Percentiles rank a stretch among this genome's conserved stretches.
Conservation (phyloP, 2,113 vertebrate genomes). For the Tachuris rubrigastra region DNA sequence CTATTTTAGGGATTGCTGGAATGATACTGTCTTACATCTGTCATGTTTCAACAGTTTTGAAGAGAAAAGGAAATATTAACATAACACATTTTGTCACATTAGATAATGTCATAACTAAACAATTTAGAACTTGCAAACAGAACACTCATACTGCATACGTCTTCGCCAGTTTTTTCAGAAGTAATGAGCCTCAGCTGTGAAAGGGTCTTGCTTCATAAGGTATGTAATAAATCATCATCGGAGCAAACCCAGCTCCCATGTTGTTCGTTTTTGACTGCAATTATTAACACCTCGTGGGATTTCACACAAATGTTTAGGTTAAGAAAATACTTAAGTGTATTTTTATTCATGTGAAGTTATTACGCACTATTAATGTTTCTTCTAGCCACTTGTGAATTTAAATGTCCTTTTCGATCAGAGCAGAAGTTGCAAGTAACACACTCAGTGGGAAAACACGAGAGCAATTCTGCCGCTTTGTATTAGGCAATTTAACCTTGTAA, state of each 20-base stretch:
- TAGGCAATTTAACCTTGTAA: conserved; percentile 29
- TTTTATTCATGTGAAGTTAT: conserved; percentile 45
- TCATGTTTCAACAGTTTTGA: conserved; percentile 65
- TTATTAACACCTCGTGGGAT: conserved; percentile 67
- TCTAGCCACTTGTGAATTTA: conserved; percentile 1
- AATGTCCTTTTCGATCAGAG: background rate
- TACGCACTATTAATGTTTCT: conserved; percentile 28
- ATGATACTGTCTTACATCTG: conserved; percentile 42
- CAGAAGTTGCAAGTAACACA: background rate
- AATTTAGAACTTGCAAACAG: conserved; percentile 70
- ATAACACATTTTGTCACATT: conserved; percentile 72
- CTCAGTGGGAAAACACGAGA: conserved; percentile 2
- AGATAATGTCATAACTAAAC: conserved; percentile 74
- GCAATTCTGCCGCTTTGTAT: background rate
- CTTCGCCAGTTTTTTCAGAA: conserved; percentile 51
- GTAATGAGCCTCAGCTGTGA: conserved; percentile 68
- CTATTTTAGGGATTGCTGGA: conserved; percentile 31
- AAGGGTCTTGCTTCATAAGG: conserved; percentile 61
- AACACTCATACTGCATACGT: conserved; percentile 56
- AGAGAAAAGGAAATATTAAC: conserved; percentile 67
- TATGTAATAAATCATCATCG: conserved; percentile 72
- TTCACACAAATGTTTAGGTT: conserved; percentile 61
- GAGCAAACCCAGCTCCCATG: conserved; percentile 56
- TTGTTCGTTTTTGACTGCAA: conserved; percentile 62
- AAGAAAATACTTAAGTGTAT: conserved; percentile 45